Base-by-base conservation (phyloP, 1,140 invertebrate genomes). In the Sitobion miscanthi region DNA sequence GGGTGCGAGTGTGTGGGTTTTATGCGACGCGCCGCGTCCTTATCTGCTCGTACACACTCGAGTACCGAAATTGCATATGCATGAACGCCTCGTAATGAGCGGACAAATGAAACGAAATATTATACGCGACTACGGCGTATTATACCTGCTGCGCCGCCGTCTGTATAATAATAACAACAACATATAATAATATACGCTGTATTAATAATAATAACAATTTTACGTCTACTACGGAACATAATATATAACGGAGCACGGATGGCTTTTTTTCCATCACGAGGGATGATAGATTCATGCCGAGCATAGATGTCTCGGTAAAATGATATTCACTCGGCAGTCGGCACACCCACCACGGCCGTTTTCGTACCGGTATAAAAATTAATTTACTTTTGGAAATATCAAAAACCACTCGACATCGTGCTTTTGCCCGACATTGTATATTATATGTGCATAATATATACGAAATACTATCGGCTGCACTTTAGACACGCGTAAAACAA, bases 41-140 rank as follows among this genome's bases (percentile, higher is more conserved):
- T 93, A 93, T 93, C 91, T 45, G 49, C 82, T 35, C 82, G 82
- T 30, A 85, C 82, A 93, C 91, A 85, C 82, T 86, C 49, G 45
- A 86, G 91, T 93, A 93, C 82, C 91, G 91, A 93, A 93, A 93
- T 93, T 86, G 91, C 82, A 93, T 86, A 93, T 86, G 91, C 91
- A 93, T 54, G 91, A 93, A 86, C 91, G 91, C 91, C 91, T 86
- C 82, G 49, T 86, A 54, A 86, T 57, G 82, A 93, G 49, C 49
- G 47, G 35, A 49, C 91, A 38, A 49, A 49, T 82, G 47, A 45
- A 82, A 89, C 54, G 23, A 25, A 90, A 90, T 90, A 90, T 57
- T 23, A 90, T 90, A 38, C 14, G 25, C 45, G 4, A 87, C 11
- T 25, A 9, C 30, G 42, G 38, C 83, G 83, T 54, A 54, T 54